These are phyloP conservation scores for Trilocha varians DNA, from an alignment of 2,888 invertebrate species.

Conservation along the genomic window DNA sequence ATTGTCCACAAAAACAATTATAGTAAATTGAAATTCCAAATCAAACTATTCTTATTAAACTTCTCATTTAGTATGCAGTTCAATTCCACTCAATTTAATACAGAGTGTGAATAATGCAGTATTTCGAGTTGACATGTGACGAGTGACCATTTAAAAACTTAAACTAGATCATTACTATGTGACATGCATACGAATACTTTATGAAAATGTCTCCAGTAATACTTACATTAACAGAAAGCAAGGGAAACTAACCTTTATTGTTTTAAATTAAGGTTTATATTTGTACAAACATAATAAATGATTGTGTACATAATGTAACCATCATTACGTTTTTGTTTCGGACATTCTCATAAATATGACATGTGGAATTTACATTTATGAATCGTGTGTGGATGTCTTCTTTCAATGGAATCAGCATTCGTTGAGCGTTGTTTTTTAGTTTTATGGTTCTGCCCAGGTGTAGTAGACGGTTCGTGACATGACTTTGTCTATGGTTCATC, in stretches of 20 bases:
- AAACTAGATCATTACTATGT: conserved; percentile 31
- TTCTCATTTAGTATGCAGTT: not conserved
- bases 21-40: not conserved
- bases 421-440: not conserved
- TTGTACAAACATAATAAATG: not conserved
- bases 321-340: not conserved
- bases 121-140: conserved; percentile 2
- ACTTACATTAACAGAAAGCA: too few relatives aligned
- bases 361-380: not conserved
- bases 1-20: too few relatives aligned
- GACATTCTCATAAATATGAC: not conserved
- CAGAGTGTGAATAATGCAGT: not conserved
- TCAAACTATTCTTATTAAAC: not conserved
- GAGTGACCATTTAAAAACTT: conserved; percentile 23
- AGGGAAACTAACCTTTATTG: not conserved
- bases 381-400: not conserved
- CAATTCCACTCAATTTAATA: not conserved
- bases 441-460: not conserved
- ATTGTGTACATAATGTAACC: conserved; percentile 1
- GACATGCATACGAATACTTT: conserved; percentile 31
- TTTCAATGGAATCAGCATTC: not conserved
- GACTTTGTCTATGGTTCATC: not conserved
- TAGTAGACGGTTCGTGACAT: not conserved
- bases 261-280: not conserved
- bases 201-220: conserved; percentile 26